Base-by-base conservation (phyloP, 2,797 vertebrate species). In the Picus viridis region DNA sequence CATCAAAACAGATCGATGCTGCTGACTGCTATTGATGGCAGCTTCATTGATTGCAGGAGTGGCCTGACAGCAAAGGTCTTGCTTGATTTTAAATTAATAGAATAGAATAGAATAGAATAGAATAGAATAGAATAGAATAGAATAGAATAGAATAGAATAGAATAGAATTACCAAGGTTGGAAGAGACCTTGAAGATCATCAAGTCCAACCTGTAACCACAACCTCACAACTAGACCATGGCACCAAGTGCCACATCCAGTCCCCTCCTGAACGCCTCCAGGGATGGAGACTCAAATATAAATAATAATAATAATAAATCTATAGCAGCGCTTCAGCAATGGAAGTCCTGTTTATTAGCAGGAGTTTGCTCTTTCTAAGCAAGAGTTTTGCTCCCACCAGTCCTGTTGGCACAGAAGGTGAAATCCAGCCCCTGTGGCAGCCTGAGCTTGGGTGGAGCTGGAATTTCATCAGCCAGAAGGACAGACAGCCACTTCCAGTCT, bases 11-110 rank as follows among this genome's bases (percentile, higher is more conserved):
- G 73, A 67, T 91, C 53, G 2, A 67, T 81, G 73, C 1, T 29
- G 77, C 74, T 76, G 91, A 51, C 77, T 81, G 91, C 63, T 91
- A 13, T 9, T 67, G 89, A 86, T 57, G 83, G 77, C 29, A 51
- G 34, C 27, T 72, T 58, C 74, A 88, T 36, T 56, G 90, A 95
- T 86, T 4, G 10, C 53, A 23, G 29, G 45, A 90, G 80, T 3
- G 51, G 68, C 77, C 86, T 7, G 18, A 80, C 74, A 86, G 71
- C 77, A 71, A 71, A 89, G 71, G 8, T 73, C 85, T 81, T 41
- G 30, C 69, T 82, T 74, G 83, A 59, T 80, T 89, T 95, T 69
- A 83, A 68, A 86, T 93, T 71, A 76, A 86, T n/a, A n/a, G n/a
- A n/a, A n/a, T n/a, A n/a, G n/a, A n/a, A n/a, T n/a, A n/a, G n/a